Percentiles rank a stretch among this genome's conserved stretches.
These are phyloP conservation scores for Orbicella faveolata DNA, from an alignment of 64 coral and sea anemone species.

Conservation along the genomic window DNA sequence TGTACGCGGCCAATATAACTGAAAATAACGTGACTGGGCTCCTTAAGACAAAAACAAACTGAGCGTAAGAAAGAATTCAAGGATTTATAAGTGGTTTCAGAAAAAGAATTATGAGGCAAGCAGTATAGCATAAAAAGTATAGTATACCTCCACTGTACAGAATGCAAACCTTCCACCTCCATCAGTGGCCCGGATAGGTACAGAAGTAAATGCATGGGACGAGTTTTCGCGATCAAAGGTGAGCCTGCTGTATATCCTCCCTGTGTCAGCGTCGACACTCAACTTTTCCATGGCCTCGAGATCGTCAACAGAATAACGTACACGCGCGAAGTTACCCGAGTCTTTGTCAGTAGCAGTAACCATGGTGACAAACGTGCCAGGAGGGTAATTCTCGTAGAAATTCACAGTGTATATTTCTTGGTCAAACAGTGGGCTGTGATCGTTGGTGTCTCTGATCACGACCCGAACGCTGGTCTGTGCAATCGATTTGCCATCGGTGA, in stretches of 20 bases:
- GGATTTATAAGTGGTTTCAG: too few species aligned
- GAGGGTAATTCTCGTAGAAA: constrained; percentile 85
- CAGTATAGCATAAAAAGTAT: background rate
- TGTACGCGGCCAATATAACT: too few species aligned
- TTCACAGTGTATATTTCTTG: constrained; percentile 62
- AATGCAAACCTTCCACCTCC: constrained; percentile 88
- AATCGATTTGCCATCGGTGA: constrained; percentile 75
- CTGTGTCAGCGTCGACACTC: constrained; percentile 77
- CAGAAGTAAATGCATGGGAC: constrained; percentile 69
- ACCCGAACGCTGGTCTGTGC: constrained; percentile 68
- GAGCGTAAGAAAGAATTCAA: too few species aligned
- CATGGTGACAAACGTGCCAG: constrained; percentile 92
- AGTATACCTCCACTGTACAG: constrained; percentile 84
- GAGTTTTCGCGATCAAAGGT: constrained; percentile 91
- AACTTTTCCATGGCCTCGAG: constrained; percentile 69
- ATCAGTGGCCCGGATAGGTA: constrained; percentile 90
- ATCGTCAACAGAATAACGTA: constrained; percentile 86
- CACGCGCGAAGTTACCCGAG: constrained; percentile 71
- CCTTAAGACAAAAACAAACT: too few species aligned
- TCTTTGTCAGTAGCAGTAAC: constrained; percentile 90
- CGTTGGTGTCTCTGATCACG: constrained; percentile 86
- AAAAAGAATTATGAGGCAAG: too few species aligned
- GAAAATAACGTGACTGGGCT: too few species aligned
- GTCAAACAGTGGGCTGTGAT: constrained; percentile 83
- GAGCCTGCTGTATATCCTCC: constrained; percentile 91